Evolutionary conservation across 2,888 invertebrate species (phyloP).

Genomic region (Gisinianus flammeolus): DNA sequence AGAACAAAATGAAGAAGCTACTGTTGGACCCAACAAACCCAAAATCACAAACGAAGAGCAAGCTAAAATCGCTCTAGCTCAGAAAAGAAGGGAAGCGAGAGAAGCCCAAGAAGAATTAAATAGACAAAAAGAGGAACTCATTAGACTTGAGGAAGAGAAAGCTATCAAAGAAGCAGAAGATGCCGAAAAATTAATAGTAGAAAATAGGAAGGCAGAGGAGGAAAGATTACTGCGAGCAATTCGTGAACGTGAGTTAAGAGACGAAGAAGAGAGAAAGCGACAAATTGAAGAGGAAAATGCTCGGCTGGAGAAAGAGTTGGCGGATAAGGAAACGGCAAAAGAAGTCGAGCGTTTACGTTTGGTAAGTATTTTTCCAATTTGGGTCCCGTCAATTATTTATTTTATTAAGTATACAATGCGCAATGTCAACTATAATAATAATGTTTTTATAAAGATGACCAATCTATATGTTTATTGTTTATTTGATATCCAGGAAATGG

Average conservation of each 20-base stretch:
- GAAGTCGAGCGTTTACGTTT: constrained; percentile 69
- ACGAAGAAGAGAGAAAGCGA: constrained; percentile 71
- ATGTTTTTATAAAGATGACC: no score
- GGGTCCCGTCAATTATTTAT: no score
- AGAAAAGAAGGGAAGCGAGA: constrained; percentile 78
- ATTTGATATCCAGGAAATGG: no score
- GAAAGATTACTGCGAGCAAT: constrained; percentile 84
- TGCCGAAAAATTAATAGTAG: constrained; percentile 75
- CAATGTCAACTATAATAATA: no score
- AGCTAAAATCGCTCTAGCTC: constrained; percentile 91
- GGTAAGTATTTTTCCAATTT: no score
- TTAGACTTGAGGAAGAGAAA: constrained; percentile 83
- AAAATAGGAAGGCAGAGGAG: constrained; percentile 82
- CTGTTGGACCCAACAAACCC: background rate
- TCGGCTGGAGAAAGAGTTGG: constrained; percentile 80
- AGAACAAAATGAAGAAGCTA: constrained; percentile 19
- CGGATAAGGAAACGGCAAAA: constrained; percentile 67
- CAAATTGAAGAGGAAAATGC: constrained; percentile 77
- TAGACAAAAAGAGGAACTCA: no score
- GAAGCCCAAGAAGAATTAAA: constrained; percentile 84
- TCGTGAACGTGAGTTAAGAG: constrained; percentile 74
- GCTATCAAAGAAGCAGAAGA: constrained; percentile 81
- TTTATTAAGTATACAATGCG: no score
- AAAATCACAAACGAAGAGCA: constrained; percentile 76
- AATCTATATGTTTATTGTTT: no score